Evolutionary conservation across 2,888 invertebrate genomes (phyloP).

Genomic region (Melieria crassipennis): DNA sequence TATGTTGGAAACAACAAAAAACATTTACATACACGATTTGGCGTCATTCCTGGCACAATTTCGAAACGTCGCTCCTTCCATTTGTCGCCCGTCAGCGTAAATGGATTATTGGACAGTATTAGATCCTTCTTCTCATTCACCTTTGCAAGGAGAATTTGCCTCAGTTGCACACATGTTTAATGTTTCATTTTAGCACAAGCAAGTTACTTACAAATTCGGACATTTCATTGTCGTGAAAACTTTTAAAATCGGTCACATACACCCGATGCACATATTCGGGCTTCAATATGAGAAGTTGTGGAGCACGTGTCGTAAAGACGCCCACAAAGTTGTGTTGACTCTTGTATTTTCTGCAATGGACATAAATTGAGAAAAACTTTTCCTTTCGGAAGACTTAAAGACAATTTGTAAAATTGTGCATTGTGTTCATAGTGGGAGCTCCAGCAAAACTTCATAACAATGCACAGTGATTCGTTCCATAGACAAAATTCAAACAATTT

Average conservation of each 20-base stretch:
- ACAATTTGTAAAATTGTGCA: too few species aligned
- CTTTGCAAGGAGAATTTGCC: constrained; percentile 28
- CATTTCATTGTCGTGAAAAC: constrained; percentile 61
- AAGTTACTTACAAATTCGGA: constrained; percentile 47
- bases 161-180: background rate
- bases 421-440: too few species aligned
- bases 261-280: constrained; percentile 60
- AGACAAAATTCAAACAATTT: too few species aligned
- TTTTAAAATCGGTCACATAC: constrained; percentile 64
- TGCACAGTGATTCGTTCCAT: too few species aligned
- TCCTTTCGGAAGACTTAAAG: too few species aligned
- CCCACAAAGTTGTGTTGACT: constrained; percentile 62
- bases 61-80: constrained; percentile 68
- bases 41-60: constrained; percentile 68
- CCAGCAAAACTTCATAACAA: too few species aligned
- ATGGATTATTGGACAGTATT: constrained; percentile 67
- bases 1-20: too few species aligned
- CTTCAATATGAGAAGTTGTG: constrained; percentile 61
- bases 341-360: constrained; percentile 24
- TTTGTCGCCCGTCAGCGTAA: constrained; percentile 65
- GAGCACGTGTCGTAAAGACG: constrained; percentile 57
- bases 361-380: too few species aligned
- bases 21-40: constrained; percentile 63
- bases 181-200: background rate
- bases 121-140: constrained; percentile 64